These are phyloP conservation scores for Enteromius mattozi DNA, from an alignment of 2,797 vertebrate genomes.

Conservation along the genomic window DNA sequence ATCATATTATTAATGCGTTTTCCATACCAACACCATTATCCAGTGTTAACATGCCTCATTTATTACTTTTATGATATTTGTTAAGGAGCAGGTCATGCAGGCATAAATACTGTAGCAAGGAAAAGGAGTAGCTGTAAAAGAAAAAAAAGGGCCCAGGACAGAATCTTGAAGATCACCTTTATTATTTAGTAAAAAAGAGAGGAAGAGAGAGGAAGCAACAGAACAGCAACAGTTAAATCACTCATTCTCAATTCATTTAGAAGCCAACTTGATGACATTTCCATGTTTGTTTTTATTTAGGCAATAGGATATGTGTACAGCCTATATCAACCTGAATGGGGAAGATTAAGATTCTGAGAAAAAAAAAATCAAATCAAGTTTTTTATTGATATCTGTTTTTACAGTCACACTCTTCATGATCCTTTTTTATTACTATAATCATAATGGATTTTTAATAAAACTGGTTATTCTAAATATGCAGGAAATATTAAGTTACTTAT, in stretches of 20 bases:
- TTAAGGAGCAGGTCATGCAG: not conserved
- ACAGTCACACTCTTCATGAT: not conserved
- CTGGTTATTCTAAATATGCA: no score
- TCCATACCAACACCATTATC: constrained; percentile 30
- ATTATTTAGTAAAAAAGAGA: not conserved
- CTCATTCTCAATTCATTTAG: not conserved
- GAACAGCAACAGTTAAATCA: not conserved
- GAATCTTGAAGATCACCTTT: not conserved
- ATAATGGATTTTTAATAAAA: not conserved
- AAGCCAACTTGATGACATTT: not conserved
- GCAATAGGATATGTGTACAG: not conserved
- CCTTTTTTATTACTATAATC: not conserved
- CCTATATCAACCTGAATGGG: not conserved
- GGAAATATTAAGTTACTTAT: not conserved
- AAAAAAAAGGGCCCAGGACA: not conserved
- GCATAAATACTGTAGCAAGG: not conserved
- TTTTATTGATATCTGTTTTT: not conserved
- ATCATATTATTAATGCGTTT: constrained; percentile 49
- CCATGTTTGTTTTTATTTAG: not conserved
- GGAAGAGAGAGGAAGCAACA: not conserved
- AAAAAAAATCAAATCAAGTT: not conserved
- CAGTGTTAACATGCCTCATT: constrained; percentile 20
- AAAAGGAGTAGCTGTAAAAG: not conserved
- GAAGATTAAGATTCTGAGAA: no score
- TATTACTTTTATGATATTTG: constrained; percentile 41